Conservation (phyloP, 1,140 invertebrate genomes). For the Aphelenchoides avenae region DNA sequence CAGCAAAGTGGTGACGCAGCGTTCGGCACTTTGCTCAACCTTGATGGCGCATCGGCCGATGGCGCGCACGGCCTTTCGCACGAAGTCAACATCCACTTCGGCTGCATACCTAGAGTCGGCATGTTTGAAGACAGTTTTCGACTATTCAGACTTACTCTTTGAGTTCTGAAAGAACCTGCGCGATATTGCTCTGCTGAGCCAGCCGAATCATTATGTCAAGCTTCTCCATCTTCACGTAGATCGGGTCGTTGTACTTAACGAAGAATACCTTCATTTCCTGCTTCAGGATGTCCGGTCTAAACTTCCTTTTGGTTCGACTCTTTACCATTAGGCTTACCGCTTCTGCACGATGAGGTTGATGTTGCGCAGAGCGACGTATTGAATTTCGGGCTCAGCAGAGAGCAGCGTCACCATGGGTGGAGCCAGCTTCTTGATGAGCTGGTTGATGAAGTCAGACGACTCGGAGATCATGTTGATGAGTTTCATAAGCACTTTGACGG, state of each 20-base stretch:
- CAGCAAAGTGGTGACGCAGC: constrained; percentile 94
- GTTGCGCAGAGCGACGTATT: constrained; percentile 95
- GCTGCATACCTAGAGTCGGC: constrained; percentile 71
- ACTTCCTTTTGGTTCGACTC: constrained; percentile 13
- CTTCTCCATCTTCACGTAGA: constrained; percentile 98
- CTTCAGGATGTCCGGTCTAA: constrained; percentile 90
- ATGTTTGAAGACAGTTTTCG: background rate
- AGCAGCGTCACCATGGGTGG: constrained; percentile 96
- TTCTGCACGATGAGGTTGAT: constrained; percentile 99
- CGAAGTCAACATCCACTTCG: constrained; percentile 99
- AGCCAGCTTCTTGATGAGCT: constrained; percentile 90
- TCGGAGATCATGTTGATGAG: constrained; percentile 91
- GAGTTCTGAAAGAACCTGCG: constrained; percentile 93
- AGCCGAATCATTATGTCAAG: constrained; percentile 98
- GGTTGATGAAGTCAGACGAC: constrained; percentile 86
- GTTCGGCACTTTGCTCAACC: constrained; percentile 95
- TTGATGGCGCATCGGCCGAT: constrained; percentile 99
- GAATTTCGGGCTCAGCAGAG: constrained; percentile 94
- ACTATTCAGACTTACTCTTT: constrained; percentile 73
- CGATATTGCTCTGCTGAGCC: constrained; percentile 94
- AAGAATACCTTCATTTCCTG: constrained; percentile 99
- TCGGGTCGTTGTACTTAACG: constrained; percentile 99
- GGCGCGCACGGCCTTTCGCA: constrained; percentile 92
- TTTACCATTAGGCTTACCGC: constrained; percentile 60
- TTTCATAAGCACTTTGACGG: constrained; percentile 94